A percentile compares a stretch with the other conserved stretches of the same genome.
phyloP scores from a whole-genome alignment of 2,113 vertebrate species.

The Seriola dumerili region DNA sequence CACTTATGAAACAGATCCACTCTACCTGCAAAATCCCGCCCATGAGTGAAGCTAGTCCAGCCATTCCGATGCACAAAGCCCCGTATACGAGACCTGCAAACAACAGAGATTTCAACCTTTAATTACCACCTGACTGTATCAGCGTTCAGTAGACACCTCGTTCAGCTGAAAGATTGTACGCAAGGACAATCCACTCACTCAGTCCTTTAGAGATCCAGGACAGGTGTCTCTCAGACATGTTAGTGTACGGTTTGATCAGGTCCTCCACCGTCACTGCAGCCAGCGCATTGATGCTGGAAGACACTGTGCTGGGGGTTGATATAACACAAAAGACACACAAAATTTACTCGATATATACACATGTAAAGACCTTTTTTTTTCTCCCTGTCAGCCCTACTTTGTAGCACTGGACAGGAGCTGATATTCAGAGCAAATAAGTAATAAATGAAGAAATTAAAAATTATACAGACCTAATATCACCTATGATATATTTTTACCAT shows the following conservation, averaged over 20 bases:
- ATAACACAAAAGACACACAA: not conserved
- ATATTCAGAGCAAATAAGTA: not conserved
- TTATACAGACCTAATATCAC: too few relatives aligned
- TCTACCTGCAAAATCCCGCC: constrained; percentile 86
- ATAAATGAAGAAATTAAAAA: not conserved
- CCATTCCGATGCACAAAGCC: constrained; percentile 84
- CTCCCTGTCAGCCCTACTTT: not conserved
- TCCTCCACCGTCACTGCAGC: constrained; percentile 90
- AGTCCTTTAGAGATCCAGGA: constrained; percentile 87
- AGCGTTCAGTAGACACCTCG: not conserved
- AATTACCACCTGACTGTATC: not conserved
- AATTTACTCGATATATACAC: not conserved
- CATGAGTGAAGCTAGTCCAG: constrained; percentile 85
- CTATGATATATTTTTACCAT: too few relatives aligned
- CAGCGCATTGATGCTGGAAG: constrained; percentile 91
- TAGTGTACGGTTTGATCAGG: constrained; percentile 84
- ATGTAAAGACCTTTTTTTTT: not conserved
- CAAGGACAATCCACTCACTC: constrained; percentile 79
- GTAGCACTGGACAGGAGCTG: not conserved
- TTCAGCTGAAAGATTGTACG: not conserved
- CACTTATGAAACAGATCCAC: not conserved
- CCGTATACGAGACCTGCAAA: constrained; percentile 83
- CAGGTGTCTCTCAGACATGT: constrained; percentile 84
- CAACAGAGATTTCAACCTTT: not conserved
- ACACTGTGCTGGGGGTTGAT: constrained; percentile 86